Base-by-base conservation (phyloP, 1,140 invertebrate species). In the Drosophila fuyamai region DNA sequence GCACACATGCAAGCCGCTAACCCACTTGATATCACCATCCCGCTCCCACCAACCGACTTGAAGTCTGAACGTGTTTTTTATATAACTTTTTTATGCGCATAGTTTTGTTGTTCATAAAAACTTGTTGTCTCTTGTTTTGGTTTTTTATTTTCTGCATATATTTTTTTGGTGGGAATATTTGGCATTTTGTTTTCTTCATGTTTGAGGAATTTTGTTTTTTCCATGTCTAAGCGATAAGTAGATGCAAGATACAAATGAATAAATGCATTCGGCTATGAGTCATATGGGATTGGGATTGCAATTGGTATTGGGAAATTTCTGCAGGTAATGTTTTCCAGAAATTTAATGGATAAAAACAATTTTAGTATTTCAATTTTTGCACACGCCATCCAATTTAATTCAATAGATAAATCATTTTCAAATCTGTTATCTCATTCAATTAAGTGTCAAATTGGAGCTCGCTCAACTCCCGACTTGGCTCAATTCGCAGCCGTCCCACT, bases 11-110 rank as follows among this genome's bases (percentile, higher is more conserved):
- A 43, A 14, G 13, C 44, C 36, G 44, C 50, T 71, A 70, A 70
- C 65, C 65, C 63, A 56, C 67, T 70, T 56, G 63, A 23, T 70
- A 16, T 29, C 14, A 65, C 65, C 43, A 29, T 71, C 67, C 35
- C 67, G 36, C 35, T 70, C 50, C 6, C 50, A 67, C 50, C 51
- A 29, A 32, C 29, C 29, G n/a, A 29, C 5, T 35, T 53, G 55
- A 32, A 44, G 58, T 54, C 77, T 77, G 68, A 89, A 89, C 83
- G 79, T 88, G 83, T 86, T 89, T 86, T 83, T 88, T 88, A 88
- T 88, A 88, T 88, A 88, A 88, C 75, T 76, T 83, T 83, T 79
- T 81, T 81, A 68, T 77, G 63, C 66, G 83, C 83, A 88, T 79
- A 86, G 83, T 83, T 81, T 81, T 61, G 53, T 73, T 59, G 41